Base-by-base conservation (phyloP, 1,140 invertebrate genomes). In the Nymphalis io region DNA sequence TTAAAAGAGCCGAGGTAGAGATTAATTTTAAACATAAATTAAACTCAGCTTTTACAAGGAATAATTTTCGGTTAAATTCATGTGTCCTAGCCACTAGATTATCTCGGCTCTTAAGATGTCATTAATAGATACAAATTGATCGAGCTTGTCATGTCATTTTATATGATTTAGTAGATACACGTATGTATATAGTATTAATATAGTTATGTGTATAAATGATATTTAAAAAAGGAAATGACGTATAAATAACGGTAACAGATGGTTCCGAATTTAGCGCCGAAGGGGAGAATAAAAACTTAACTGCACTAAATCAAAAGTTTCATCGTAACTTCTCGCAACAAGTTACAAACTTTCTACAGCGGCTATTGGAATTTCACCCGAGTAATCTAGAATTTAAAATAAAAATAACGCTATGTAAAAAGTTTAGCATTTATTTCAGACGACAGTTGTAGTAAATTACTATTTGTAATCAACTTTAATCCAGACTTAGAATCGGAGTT, bases 261-360 rank as follows among this genome's bases (percentile, higher is more conserved):
- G 71, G 21, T 48, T 18, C 44, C n/a, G 60, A 69, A 64, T 69
- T 60, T 64, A 73, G 44, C 66, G 38, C 55, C 46, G 67, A 53
- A 21, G 64, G 55, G 57, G 57, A 63, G 66, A 73, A 73, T 73
- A 73, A 73, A 73, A 73, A 73, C 66, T 60, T 59, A 73, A 69
- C 60, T 73, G 55, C 66, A 73, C 71, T 73, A 73, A 63, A 73
- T 73, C 71, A 73, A 69, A 73, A 73, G 71, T 73, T 73, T 21
- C 55, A 44, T 59, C 44, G 57, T 73, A 73, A 73, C 66, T 73
- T 60, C 33, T 73, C 66, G 66, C 66, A 73, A 73, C 71, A 73
- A 73, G 66, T 62, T 73, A 46, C 55, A 62, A 73, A 69, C 71
- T 73, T 73, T 33, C 33, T 38, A 61, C 58, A 68, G 55, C 21